Percentiles rank a stretch among this genome's conserved stretches.
Conservation (phyloP, 2,888 invertebrate species). For the Hypselothyrea guttata region DNA sequence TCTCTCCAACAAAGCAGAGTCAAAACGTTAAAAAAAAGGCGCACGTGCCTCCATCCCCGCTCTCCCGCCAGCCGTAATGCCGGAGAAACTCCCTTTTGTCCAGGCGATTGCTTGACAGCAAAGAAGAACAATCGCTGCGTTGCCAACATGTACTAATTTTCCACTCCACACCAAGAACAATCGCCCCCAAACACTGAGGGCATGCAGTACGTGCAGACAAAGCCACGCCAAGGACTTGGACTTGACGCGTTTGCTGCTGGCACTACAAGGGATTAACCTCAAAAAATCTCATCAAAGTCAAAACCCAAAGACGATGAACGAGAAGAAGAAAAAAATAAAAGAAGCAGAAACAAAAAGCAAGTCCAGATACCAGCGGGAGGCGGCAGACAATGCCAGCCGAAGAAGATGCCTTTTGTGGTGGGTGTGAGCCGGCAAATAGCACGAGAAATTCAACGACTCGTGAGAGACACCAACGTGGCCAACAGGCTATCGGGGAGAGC, state of each 20-base stretch:
- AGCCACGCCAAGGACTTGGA: conserved; percentile 70
- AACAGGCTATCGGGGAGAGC: background rate
- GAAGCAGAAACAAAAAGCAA: conserved; percentile 19
- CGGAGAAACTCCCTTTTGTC: conserved; percentile 22
- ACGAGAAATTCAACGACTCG: conserved; percentile 64
- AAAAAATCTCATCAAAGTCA: conserved; percentile 79
- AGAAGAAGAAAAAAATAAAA: conserved; percentile 35
- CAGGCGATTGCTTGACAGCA: conserved; percentile 47
- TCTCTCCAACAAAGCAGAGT: conserved; percentile 55
- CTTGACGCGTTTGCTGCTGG: conserved; percentile 72
- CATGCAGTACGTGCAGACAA: conserved; percentile 52
- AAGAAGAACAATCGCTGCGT: conserved; percentile 65
- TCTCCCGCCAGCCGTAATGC: background rate
- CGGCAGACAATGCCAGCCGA: too few species aligned
- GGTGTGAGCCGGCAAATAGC: conserved; percentile 71
- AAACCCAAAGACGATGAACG: too few species aligned
- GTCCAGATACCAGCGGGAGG: conserved; percentile 5
- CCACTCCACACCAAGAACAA: conserved; percentile 74
- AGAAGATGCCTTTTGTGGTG: conserved; percentile 19
- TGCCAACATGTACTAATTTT: conserved; percentile 76
- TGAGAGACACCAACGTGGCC: conserved; percentile 41
- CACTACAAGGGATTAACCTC: conserved; percentile 79
- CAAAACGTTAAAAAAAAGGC: conserved; percentile 56
- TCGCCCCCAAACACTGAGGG: conserved; percentile 24
- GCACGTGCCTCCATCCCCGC: conserved; percentile 36